These are phyloP conservation scores for Nematopogon swammerdamellus DNA, from an alignment of 2,888 invertebrate species.

Conservation along the genomic window DNA sequence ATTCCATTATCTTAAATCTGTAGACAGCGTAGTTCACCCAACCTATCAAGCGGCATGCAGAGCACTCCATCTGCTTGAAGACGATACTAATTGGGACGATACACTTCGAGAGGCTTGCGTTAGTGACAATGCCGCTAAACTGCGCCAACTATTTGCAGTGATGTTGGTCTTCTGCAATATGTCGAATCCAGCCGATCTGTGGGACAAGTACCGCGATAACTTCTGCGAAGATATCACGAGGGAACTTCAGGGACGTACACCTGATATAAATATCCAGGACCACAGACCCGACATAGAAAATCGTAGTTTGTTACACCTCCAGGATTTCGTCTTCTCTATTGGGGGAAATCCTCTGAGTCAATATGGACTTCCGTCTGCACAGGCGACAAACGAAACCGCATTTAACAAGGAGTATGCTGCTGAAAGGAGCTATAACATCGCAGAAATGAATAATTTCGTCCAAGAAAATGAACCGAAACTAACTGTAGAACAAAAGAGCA, in stretches of 20 bases:
- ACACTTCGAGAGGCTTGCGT: constrained; percentile 13
- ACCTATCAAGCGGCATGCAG: constrained; percentile 15
- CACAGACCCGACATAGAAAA: neutral
- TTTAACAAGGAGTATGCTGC: neutral
- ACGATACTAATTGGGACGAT: constrained; percentile 18
- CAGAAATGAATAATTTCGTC: neutral
- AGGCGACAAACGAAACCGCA: neutral
- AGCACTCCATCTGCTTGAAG: constrained; percentile 17
- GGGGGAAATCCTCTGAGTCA: neutral
- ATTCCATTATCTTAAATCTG: constrained; percentile 14
- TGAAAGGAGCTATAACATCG: neutral
- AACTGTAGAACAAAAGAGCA: constrained; percentile 10
- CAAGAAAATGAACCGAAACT: constrained; percentile 9
- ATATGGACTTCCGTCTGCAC: neutral
- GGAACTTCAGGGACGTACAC: neutral
- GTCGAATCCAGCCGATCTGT: neutral
- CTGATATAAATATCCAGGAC: neutral
- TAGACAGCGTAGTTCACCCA: constrained; percentile 8
- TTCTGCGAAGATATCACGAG: constrained; percentile 12
- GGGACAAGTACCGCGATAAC: neutral
- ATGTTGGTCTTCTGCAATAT: constrained; percentile 2
- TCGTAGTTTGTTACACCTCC: neutral
- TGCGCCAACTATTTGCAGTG: constrained; percentile 2
- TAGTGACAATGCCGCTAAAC: constrained; percentile 5
- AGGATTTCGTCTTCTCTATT: neutral